Base-by-base conservation (phyloP, 2,888 invertebrate genomes). In the Drosophila pegasa region DNA sequence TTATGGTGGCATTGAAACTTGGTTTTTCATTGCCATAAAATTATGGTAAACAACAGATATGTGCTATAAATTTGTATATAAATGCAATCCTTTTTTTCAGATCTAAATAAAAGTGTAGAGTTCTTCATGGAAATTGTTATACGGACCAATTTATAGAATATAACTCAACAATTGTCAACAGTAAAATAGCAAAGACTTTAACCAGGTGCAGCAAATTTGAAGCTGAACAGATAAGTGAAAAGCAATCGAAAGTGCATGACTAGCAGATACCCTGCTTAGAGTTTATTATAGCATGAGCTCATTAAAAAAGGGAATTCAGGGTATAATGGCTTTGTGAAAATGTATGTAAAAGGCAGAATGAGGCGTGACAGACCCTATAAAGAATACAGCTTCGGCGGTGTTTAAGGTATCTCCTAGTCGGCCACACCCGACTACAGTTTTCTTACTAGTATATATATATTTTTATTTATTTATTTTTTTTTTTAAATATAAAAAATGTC, bases 1-100 rank as follows among this genome's bases (percentile, higher is more conserved):
- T 51, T 60, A 64, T 68, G 0, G 45, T 1, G 22, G 54, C 2
- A 37, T 27, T 29, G 47, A 73, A 68, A 68, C 62, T 51, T 73
- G 75, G 57, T 25, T 16, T 20, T 54, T 48, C 33, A 25, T 51
- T 48, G 37, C 12, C 7, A 37, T 3, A 3, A 1, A 37, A n/a
- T 25, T 25, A 22, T 20, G 3, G 45, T 12, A 41, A 31, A 2
- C 20, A 16, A 12, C 3, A 14, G 1, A 12, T 4, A 12, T 8
- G 8, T 31, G 43, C 40, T 31, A 67, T 72, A 72, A 68, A 22
- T 22, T 27, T 14, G 10, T 51, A 22, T 14, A 10, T 31, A 37
- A 52, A 18, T 25, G 5, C 3, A 51, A n/a, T 22, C 43, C 31
- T 5, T 22, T 51, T 59, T 58, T 2, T 7, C 16, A 54, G n/a